These are phyloP conservation scores for Centruroides sculpturatus DNA, from an alignment of 1,140 invertebrate genomes.

Conservation along the genomic window DNA sequence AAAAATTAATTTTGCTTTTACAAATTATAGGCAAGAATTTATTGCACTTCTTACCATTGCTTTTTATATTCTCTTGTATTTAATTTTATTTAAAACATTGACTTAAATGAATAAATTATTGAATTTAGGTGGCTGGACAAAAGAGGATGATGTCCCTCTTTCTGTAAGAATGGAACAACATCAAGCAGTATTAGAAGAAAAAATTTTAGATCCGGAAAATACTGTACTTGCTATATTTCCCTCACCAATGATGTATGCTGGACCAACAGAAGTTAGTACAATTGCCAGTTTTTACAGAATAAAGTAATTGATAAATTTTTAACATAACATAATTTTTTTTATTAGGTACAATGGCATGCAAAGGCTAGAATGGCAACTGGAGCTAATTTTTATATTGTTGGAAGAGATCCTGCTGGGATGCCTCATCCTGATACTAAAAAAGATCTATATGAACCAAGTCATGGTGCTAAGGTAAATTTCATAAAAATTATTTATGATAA, in stretches of 20 bases:
- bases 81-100: too few species aligned
- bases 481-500: too few species aligned
- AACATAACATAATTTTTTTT: neutral
- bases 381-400: conserved; percentile 97
- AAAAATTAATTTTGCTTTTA: too few species aligned
- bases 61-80: too few species aligned
- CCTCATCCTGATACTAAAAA: conserved; percentile 76
- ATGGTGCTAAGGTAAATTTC: conserved; percentile 62
- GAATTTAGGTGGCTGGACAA: conserved; percentile 82
- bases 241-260: conserved; percentile 99
- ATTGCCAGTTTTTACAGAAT: neutral
- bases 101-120: too few species aligned
- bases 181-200: conserved; percentile 72
- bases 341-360: conserved; percentile 94
- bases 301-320: neutral
- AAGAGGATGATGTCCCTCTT: conserved; percentile 96
- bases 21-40: too few species aligned
- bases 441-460: conserved; percentile 85
- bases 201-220: conserved; percentile 60
- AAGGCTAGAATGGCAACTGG: conserved; percentile 91
- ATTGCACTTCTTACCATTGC: too few species aligned
- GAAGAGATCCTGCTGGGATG: conserved; percentile 94
- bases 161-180: conserved; percentile 58
- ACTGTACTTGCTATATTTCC: conserved; percentile 97
- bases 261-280: conserved; percentile 69